phyloP scores from a whole-genome alignment of 2,888 invertebrate genomes.

The Dilophus febrilis region DNA sequence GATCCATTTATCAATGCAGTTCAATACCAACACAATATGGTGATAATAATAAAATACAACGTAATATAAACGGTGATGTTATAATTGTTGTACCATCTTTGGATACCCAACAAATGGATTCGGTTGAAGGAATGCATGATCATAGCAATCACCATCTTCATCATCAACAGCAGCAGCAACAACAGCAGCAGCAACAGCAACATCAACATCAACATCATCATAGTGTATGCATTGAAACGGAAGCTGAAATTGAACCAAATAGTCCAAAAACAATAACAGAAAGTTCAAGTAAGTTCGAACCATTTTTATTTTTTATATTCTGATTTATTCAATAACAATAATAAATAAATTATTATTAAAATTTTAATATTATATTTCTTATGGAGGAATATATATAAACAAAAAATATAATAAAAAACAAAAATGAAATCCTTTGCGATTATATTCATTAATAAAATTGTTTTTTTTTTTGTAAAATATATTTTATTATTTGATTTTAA shows the following conservation, averaged over 20 bases:
- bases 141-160: too few relatives aligned
- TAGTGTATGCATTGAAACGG: conserved; percentile 16
- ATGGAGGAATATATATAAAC: too few relatives aligned
- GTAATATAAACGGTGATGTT: conserved; percentile 28
- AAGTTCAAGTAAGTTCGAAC: conserved; percentile 39
- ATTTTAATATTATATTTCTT: background rate
- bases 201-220: too few relatives aligned
- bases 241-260: conserved; percentile 31
- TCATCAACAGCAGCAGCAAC: too few relatives aligned
- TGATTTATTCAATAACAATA: too few relatives aligned
- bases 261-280: conserved; percentile 40
- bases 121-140: conserved; percentile 15
- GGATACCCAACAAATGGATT: conserved; percentile 20
- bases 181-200: too few relatives aligned
- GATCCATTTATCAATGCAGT: conserved; percentile 18
- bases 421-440: too few relatives aligned
- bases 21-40: conserved; percentile 30
- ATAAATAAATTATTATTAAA: background rate
- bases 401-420: too few relatives aligned
- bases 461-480: too few relatives aligned
- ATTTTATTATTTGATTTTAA: too few relatives aligned
- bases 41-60: conserved; percentile 17
- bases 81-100: conserved; percentile 36
- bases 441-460: too few relatives aligned
- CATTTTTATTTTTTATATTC: background rate